These are phyloP conservation scores for Telmatherina bonti DNA, from an alignment of 2,797 vertebrate genomes.

Conservation along the genomic window DNA sequence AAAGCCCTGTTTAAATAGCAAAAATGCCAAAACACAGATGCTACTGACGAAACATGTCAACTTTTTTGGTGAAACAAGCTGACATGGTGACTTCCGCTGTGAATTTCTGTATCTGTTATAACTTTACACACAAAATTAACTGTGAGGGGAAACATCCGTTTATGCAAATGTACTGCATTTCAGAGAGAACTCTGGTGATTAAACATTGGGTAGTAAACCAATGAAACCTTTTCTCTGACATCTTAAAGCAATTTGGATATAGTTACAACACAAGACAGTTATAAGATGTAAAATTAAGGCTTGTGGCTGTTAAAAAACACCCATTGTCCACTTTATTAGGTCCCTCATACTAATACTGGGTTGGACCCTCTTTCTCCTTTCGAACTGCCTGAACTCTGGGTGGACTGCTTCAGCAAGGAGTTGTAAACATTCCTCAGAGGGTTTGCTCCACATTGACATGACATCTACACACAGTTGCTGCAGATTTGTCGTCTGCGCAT, in stretches of 20 bases:
- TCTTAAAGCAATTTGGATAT: background rate
- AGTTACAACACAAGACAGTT: background rate
- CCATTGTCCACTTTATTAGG: background rate
- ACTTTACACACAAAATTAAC: conserved; percentile 6
- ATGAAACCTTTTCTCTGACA: background rate
- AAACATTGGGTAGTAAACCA: conserved; percentile 3
- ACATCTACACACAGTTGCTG: too few relatives aligned
- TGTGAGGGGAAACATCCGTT: background rate
- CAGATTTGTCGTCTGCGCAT: too few relatives aligned
- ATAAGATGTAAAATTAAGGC: background rate
- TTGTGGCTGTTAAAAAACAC: background rate
- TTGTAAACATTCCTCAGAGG: too few relatives aligned
- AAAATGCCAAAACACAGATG: conserved; percentile 40
- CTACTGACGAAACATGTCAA: conserved; percentile 21
- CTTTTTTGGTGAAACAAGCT: conserved; percentile 2
- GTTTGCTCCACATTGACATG: too few relatives aligned
- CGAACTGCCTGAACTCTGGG: too few relatives aligned
- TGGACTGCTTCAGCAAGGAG: too few relatives aligned
- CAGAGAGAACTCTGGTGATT: conserved; percentile 8
- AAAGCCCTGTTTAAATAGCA: conserved; percentile 9
- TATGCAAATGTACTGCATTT: background rate
- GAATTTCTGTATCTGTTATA: conserved; percentile 12
- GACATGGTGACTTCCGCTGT: conserved; percentile 22
- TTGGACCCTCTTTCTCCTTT: background rate
- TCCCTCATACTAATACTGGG: too few relatives aligned